Evolutionary conservation across 2,113 vertebrate species (phyloP).

Genomic region (Phodopus roborovskii): DNA sequence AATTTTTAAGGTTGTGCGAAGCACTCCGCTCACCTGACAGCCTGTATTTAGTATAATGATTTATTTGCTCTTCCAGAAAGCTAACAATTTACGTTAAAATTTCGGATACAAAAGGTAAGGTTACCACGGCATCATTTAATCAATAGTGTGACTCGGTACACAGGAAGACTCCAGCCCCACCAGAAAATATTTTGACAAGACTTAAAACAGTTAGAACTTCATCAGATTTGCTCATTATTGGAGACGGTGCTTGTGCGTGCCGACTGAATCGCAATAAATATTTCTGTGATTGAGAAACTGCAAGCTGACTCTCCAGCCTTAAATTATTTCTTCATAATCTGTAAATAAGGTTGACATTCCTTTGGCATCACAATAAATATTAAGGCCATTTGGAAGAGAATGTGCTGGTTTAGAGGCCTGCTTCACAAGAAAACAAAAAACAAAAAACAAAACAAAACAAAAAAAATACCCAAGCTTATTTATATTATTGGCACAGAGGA

Average conservation of each 20-base stretch:
- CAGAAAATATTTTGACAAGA: constrained; percentile 89
- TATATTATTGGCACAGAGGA: constrained; percentile 76
- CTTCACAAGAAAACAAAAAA: constrained; percentile 60
- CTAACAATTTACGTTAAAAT: constrained; percentile 86
- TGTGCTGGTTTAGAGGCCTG: constrained; percentile 78
- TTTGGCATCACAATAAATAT: constrained; percentile 86
- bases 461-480: constrained; percentile 71
- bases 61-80: constrained; percentile 88
- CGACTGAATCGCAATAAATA: constrained; percentile 83
- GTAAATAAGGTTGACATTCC: constrained; percentile 86
- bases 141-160: constrained; percentile 85
- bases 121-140: constrained; percentile 84
- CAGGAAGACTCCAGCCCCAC: constrained; percentile 83
- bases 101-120: constrained; percentile 88
- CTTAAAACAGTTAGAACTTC: constrained; percentile 86
- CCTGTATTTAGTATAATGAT: constrained; percentile 88
- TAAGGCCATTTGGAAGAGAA: constrained; percentile 85
- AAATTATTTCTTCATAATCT: constrained; percentile 84
- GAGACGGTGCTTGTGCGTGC: constrained; percentile 79
- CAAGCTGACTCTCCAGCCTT: constrained; percentile 82
- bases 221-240: constrained; percentile 86
- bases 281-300: constrained; percentile 87
- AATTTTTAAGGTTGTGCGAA: constrained; percentile 80
- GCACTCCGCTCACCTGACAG: constrained; percentile 84
- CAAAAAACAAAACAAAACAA: too few relatives aligned